Evolutionary conservation across 2,113 vertebrate species (phyloP), one percentile per base, ranked within the genome.

Genomic region (Pongo pygmaeus): DNA sequence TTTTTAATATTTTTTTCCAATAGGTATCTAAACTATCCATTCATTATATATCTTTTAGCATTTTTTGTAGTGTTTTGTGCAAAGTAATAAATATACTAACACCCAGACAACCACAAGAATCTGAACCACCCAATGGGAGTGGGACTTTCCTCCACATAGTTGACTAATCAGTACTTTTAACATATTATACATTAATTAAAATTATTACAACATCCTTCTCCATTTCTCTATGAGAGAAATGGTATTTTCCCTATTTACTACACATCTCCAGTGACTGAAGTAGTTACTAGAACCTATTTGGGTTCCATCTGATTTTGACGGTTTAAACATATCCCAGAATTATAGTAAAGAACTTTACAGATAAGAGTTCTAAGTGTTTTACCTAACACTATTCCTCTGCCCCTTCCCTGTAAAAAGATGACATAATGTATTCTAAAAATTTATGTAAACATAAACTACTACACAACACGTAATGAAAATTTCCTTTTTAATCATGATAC

Each of bases 341-440:
- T 40, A 74, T 6, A 32, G 5, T 46, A 64, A 9, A 17, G 2
- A 8, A 32, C 11, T 46, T 61, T 46, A 46, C 8, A 64, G 16
- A 1, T 25, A 57, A 16, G 6, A 14, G 16, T 74, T 72, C 16
- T n/a, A 30, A 2, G 48, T 57, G 16, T 32, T 20, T 52, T 25
- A 6, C 2, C 38, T 30, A 1, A 13, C 3, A 16, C 6, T 35
- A 50, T 14, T 9, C 23, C 38, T 11, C 10, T 20, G 30, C 8
- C 8, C 23, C 25, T 40, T 40, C 0, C 84, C 61, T 18, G 46
- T 7, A 69, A 14, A n/a, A 52, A 14, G 11, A 40, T 43, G n/a
- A 25, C 23, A 43, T 22, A 40, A 22, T 74, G 11, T 18, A n/a
- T 70, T 70, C 35, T 70, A 75, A 23, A 23, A 12, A 43, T 14